Evolutionary conservation across 2,888 invertebrate genomes (phyloP).

Genomic region (Theretra japonica): DNA sequence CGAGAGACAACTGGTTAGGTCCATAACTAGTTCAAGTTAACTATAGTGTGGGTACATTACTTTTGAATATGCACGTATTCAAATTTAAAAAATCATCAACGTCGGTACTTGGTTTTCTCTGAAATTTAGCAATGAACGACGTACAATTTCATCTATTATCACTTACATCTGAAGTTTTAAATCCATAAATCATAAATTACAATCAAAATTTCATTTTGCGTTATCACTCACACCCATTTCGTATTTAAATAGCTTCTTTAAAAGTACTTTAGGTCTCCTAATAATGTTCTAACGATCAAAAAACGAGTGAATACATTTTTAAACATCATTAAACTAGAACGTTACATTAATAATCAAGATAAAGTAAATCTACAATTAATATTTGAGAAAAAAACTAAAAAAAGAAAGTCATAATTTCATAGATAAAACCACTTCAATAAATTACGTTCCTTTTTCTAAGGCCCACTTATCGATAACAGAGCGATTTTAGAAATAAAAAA

Average conservation of each 20-base stretch:
- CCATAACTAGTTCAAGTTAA: no score
- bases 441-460: conserved; percentile 16
- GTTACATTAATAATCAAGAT: conserved; percentile 9
- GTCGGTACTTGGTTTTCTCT: no score
- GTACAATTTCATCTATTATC: no score
- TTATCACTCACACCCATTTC: neutral
- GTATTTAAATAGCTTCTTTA: neutral
- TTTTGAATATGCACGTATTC: no score
- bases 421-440: conserved; percentile 15
- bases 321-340: neutral
- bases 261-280: neutral
- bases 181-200: neutral
- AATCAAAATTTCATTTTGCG: neutral
- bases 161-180: no score
- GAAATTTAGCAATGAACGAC: no score
- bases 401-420: conserved; percentile 4
- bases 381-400: neutral
- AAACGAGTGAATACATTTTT: neutral
- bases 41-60: no score
- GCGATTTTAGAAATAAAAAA: neutral
- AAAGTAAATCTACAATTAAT: conserved; percentile 2
- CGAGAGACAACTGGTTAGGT: no score
- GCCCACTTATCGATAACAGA: conserved; percentile 1
- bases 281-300: neutral
- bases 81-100: no score